Percentiles rank a stretch among this genome's conserved stretches.
These are phyloP conservation scores for Drosophila ohnishii DNA, from an alignment of 1,140 invertebrate genomes.

Conservation along the genomic window DNA sequence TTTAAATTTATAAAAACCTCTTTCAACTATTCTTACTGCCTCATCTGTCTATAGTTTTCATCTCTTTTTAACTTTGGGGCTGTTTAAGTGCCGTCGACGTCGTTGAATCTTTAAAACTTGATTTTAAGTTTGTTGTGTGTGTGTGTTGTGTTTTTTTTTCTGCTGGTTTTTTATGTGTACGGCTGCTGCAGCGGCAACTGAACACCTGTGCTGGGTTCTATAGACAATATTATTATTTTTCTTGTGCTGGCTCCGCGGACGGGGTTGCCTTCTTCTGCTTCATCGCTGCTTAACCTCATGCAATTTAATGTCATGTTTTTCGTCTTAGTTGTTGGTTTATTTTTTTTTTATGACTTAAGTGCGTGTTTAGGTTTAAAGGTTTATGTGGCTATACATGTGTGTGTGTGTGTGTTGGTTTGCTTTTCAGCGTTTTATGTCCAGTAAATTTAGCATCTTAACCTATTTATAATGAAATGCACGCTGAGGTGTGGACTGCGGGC, in stretches of 20 bases:
- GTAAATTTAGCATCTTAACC: constrained; percentile 78
- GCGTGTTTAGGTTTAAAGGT: constrained; percentile 80
- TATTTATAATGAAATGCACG: constrained; percentile 79
- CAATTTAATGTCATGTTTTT: constrained; percentile 81
- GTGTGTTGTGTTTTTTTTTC: constrained; percentile 30
- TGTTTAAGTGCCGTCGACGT: constrained; percentile 71
- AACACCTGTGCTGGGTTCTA: constrained; percentile 80
- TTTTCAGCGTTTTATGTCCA: constrained; percentile 56
- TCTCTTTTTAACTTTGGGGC: constrained; percentile 35
- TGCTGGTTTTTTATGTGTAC: constrained; percentile 49
- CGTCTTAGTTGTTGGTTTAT: constrained; percentile 67
- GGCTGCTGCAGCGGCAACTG: constrained; percentile 66
- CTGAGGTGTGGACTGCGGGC: constrained; percentile 27
- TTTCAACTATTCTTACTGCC: neutral
- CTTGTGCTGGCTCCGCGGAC: constrained; percentile 13
- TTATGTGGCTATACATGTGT: constrained; percentile 43
- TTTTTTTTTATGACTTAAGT: constrained; percentile 77
- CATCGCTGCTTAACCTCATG: constrained; percentile 67
- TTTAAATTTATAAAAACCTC: neutral
- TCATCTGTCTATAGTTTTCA: neutral
- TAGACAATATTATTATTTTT: constrained; percentile 73
- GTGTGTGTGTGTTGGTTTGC: constrained; percentile 8
- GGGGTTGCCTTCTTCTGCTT: constrained; percentile 24
- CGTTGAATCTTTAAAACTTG: constrained; percentile 80
- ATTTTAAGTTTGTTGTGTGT: constrained; percentile 74